Conservation (phyloP, 2,888 invertebrate species). For the Cryptocheilus praepositus region DNA sequence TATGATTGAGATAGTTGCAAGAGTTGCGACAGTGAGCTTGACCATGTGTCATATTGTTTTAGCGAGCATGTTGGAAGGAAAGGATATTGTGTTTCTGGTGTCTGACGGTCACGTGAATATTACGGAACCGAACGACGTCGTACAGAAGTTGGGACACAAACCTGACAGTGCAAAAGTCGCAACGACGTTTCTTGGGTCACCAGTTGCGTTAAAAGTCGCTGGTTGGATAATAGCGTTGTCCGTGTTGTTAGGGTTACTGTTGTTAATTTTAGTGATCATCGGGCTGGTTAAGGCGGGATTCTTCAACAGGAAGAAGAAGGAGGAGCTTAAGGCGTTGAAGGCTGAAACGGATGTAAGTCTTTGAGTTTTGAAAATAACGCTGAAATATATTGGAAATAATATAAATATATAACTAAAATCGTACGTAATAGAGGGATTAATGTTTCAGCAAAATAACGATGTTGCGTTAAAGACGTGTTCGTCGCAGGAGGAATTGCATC, state of each 20-base stretch:
- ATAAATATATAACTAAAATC: too few species aligned
- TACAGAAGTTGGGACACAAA: constrained; percentile 56
- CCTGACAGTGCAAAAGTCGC: constrained; percentile 62
- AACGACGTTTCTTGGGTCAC: constrained; percentile 70
- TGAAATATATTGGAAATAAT: too few species aligned
- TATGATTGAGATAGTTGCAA: too few species aligned
- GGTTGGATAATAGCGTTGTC: constrained; percentile 65
- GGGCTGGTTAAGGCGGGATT: constrained; percentile 66
- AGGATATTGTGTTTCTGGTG: constrained; percentile 70
- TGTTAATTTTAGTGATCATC: constrained; percentile 58
- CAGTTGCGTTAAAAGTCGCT: constrained; percentile 54
- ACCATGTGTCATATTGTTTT: constrained; percentile 10
- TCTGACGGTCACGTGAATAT: constrained; percentile 66
- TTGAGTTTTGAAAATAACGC: background rate
- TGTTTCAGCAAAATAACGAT: constrained; percentile 25
- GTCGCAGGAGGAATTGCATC: constrained; percentile 39
- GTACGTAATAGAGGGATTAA: background rate
- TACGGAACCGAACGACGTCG: constrained; percentile 54
- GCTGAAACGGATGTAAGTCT: constrained; percentile 59
- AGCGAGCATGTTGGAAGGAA: constrained; percentile 51
- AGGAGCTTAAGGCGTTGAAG: constrained; percentile 63
- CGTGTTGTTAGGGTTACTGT: constrained; percentile 61
- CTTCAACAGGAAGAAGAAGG: constrained; percentile 63
- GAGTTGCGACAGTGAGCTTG: too few species aligned
- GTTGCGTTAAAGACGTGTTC: constrained; percentile 45